These are phyloP conservation scores for Pogonophryne albipinna DNA, from an alignment of 2,797 vertebrate genomes.

Conservation along the genomic window DNA sequence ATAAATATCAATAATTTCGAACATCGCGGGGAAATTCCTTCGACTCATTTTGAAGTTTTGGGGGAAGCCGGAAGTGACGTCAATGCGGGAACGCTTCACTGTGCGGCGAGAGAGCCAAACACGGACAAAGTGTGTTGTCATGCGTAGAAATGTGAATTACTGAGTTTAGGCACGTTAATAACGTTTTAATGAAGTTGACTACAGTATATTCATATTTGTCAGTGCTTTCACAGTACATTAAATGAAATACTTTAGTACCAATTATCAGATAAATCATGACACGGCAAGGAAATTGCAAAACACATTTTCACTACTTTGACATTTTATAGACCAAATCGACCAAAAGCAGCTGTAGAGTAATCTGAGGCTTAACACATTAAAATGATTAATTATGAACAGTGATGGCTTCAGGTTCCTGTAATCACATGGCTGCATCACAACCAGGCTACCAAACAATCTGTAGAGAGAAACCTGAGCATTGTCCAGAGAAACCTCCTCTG, in stretches of 20 bases:
- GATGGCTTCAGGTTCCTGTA: slow-evolving; percentile 32
- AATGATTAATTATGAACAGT: slow-evolving; percentile 46
- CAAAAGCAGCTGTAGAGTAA: slow-evolving; percentile 30
- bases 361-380: slow-evolving; percentile 42
- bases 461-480: neutral
- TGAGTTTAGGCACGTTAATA: no score
- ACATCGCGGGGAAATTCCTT: no score
- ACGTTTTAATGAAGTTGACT: no score
- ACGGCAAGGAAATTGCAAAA: neutral
- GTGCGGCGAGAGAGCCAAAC: no score
- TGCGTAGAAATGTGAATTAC: no score
- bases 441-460: neutral
- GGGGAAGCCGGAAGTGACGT: no score
- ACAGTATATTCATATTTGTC: no score
- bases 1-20: no score
- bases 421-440: slow-evolving; percentile 30
- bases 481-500: neutral
- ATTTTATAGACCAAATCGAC: neutral
- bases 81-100: no score
- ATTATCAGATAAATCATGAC: neutral
- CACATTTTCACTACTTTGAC: neutral
- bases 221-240: neutral
- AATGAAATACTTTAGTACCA: neutral
- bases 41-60: no score
- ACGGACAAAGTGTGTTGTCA: no score